Evolutionary conservation across 2,113 vertebrate species (phyloP), one percentile per base, ranked within the genome.

Genomic region (Corythoichthys haematopterus): DNA sequence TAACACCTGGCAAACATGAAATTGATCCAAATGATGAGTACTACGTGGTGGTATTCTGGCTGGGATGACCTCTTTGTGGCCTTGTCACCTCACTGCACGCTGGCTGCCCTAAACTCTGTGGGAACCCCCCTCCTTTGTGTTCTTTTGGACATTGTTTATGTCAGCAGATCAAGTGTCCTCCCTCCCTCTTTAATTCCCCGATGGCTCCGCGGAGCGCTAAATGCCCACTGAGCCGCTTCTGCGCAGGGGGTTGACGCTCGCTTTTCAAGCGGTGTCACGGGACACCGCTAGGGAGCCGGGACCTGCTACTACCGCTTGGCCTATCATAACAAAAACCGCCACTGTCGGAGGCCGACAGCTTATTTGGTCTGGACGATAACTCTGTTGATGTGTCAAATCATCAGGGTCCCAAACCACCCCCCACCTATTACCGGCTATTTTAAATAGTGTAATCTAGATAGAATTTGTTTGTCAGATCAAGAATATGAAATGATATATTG

Each of bases 91-190:
- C 82, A 65, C 65, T 69, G 66, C 75, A 71, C 69, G 68, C 68
- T 60, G 80, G 64, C 72, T 70, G 38, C 38, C 52, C 82, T 83
- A 80, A 88, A 88, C 86, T 81, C 81, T 89, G 85, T 90, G 87
- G 82, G 86, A 87, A 90, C 64, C 75, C 62, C 58, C 58, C 12
- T 38, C 58, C 43, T 85, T 90, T 88, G 86, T 90, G 79, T 78
- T 70, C 75, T 61, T 79, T 69, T 50, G 80, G 74, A 83, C 82
- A 83, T 87, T 85, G 84, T 88, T 69, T 67, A 78, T 80, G 65
- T 63, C 79, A 75, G 8, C 35, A 83, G 80, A 88, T 85, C 83
- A 86, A 80, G 75, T 81, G 82, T 66, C 75, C 76, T 71, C 75
- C 71, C 84, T 28, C 20, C 20, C 75, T 80, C 69, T 64, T 71